Conservation (phyloP, 2,888 invertebrate species). For the Limnephilus rhombicus region DNA sequence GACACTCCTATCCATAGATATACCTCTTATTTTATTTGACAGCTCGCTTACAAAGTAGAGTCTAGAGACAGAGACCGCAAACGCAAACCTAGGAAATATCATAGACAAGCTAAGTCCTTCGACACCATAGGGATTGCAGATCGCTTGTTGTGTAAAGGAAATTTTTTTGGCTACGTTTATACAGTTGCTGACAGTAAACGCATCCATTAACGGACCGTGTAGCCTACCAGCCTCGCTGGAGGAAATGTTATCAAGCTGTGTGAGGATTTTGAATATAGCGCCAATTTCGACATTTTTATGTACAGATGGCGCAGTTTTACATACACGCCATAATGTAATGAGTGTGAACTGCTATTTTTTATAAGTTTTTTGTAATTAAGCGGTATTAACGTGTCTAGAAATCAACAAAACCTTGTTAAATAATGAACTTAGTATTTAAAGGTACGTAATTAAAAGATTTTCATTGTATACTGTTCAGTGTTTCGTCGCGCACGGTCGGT, state of each 20-base stretch:
- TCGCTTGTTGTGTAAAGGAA: background rate
- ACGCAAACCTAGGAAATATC: constrained; percentile 7
- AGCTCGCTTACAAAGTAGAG: constrained; percentile 9
- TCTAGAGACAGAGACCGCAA: too few species aligned
- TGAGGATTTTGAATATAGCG: constrained; percentile 58
- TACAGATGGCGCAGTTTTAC: constrained; percentile 63
- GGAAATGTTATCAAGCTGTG: constrained; percentile 58
- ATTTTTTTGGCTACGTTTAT: constrained; percentile 54
- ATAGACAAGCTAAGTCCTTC: background rate
- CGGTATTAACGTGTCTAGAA: constrained; percentile 48
- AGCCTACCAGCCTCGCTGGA: constrained; percentile 30
- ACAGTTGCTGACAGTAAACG: constrained; percentile 24
- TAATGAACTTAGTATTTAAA: constrained; percentile 52
- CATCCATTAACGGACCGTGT: constrained; percentile 51
- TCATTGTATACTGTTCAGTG: background rate
- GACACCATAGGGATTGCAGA: background rate
- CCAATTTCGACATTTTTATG: constrained; percentile 59
- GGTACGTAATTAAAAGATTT: constrained; percentile 55
- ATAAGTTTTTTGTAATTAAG: constrained; percentile 60
- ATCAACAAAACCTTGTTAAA: constrained; percentile 48
- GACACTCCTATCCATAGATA: background rate
- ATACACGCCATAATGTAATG: constrained; percentile 65
- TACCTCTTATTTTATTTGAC: background rate
- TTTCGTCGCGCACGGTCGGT: constrained; percentile 47
- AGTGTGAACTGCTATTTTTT: constrained; percentile 58